A percentile compares a stretch with the other conserved stretches of the same genome.
Evolutionary conservation across 1,140 invertebrate genomes (phyloP).

Genomic region (Lethrus apterus): DNA sequence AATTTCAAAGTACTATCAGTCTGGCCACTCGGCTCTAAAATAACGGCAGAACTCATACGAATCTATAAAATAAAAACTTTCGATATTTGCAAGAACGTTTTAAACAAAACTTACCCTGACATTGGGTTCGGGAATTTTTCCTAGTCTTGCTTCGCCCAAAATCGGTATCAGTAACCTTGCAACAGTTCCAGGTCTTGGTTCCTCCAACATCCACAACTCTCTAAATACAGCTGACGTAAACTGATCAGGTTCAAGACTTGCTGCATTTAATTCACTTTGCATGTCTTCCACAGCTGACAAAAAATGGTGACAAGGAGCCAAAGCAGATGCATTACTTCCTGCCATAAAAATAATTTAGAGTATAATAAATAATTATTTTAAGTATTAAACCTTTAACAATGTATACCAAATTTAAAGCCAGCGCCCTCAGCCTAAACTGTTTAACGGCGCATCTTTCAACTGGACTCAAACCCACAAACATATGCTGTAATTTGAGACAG

Average conservation of each 20-base stretch:
- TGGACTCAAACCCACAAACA: conserved; percentile 72
- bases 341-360: conserved; percentile 6
- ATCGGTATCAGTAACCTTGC: conserved; percentile 73
- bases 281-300: conserved; percentile 40
- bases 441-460: conserved; percentile 69
- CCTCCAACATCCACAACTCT: conserved; percentile 67
- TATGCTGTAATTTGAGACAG: conserved; percentile 71
- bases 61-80: conserved; percentile 45
- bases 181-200: conserved; percentile 79
- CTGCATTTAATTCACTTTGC: conserved; percentile 29
- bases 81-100: neutral
- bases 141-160: conserved; percentile 55
- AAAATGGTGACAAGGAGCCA: conserved; percentile 45
- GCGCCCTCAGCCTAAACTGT: conserved; percentile 75
- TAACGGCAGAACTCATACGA: conserved; percentile 68
- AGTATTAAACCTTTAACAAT: conserved; percentile 47
- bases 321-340: conserved; percentile 40
- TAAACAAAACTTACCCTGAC: conserved; percentile 40
- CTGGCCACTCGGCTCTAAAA: conserved; percentile 76
- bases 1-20: conserved; percentile 85
- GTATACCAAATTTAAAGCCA: conserved; percentile 75
- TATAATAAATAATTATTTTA: conserved; percentile 14
- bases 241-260: conserved; percentile 56
- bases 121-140: conserved; percentile 54
- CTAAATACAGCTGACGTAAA: conserved; percentile 75